Base-by-base conservation (phyloP, 2,113 vertebrate genomes). In the Sakesphorus luctuosus region DNA sequence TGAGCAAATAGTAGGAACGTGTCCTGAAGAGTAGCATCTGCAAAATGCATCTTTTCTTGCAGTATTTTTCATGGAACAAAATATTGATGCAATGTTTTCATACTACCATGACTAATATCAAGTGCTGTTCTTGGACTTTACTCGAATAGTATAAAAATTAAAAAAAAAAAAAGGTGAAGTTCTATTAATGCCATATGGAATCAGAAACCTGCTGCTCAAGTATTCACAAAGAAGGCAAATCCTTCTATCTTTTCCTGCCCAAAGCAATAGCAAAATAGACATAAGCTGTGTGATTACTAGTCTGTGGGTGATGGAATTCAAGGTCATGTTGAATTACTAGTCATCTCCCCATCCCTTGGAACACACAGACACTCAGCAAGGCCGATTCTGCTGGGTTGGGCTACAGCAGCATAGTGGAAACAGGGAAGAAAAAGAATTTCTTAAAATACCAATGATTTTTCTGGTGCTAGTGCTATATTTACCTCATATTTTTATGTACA, bases 151-250 rank as follows among this genome's bases (percentile, higher is more conserved):
- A 73, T 4, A 3, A 20, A 19, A 59, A 59, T 36, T 35, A 17
- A 38, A 62, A 77, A 72, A n/a, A 23, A n/a, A 23, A 28, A 62
- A 63, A 63, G 61, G 29, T 82, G 9, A 87, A 77, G 50, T 83
- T 80, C 82, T 83, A 77, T 93, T 89, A 83, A 56, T 87, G 74
- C 75, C 63, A 83, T 83, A 90, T 93, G 87, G 85, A 76, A 73
- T 79, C 78, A 90, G 63, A 83, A n/a, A n/a, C n/a, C 66, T 75
- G 53, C 84, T 93, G 87, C 76, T 94, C 46, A 93, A 89, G 62
- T 76, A 82, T 78, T 66, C 21, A 12, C 3, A 1, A 93, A 65
- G 81, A 29, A 35, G 35, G 62, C 61, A 93, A 69, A 82, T 90
- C 59, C 20, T 85, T 91, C 75, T 68, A 79, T 83, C 76, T 85